Evolutionary conservation across 2,888 invertebrate species (phyloP), one percentile per base, ranked within the genome.

Genomic region (Elaeidobius kamerunicus): DNA sequence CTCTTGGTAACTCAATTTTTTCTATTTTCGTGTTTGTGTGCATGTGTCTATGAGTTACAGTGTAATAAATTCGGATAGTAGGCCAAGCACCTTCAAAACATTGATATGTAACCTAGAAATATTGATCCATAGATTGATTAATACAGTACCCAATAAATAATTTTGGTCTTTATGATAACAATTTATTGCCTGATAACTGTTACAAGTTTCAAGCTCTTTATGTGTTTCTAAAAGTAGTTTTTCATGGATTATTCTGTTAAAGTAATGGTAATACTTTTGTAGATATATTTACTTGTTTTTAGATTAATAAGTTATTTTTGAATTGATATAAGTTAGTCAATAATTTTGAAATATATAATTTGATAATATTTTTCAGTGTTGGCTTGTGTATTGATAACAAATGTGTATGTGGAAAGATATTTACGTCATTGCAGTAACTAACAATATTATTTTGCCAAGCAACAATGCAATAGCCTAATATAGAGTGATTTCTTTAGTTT

Each of bases 1-100:
- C 44, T 60, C 39, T 57, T 60, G 60, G 60, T 61, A 59, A 57
- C 45, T 44, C 7, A 20, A 5, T 6, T 12, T 34, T 38, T 43
- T 16, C 17, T 50, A 3, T 17, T 19, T 36, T 28, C 16, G 36
- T 38, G 2, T 30, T n/a, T 12, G 15, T 35, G 2, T 27, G 30
- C 5, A 41, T 41, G 20, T 48, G 11, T 20, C 2, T 35, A 3
- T 30, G 11, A 9, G 9, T 23, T 23, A 6, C 9, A 6, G 9
- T 6, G 9, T 23, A 23, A 9, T 23, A 23, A 6, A 9, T 23
- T 23, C 9, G 4, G 23, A 23, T 6, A 23, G 23, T 23, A 9
- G n/a, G n/a, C n/a, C n/a, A n/a, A n/a, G n/a, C n/a, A 30, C 30
- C 30, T 30, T 30, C 11, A 30, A 30, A 30, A 30, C 30, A 3